These are phyloP conservation scores for Chloroceryle amazona DNA, from an alignment of 2,797 vertebrate species.

Conservation along the genomic window DNA sequence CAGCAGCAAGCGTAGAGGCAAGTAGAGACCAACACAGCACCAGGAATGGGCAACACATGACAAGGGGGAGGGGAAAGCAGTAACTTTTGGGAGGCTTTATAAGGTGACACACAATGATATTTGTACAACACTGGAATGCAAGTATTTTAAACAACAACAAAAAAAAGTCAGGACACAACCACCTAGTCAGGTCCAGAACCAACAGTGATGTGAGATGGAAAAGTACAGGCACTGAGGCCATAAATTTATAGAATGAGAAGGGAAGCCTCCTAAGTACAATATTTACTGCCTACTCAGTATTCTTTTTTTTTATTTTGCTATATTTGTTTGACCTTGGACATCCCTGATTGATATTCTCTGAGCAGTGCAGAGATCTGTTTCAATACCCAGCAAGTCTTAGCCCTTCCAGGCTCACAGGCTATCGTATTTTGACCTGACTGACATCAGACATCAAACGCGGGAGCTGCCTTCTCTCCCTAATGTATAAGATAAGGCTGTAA, in stretches of 20 bases:
- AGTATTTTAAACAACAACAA: not conserved
- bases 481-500: conserved; percentile 18
- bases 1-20: not conserved
- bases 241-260: conserved; percentile 47
- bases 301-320: conserved; percentile 39
- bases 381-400: not conserved
- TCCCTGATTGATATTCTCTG: conserved; percentile 29
- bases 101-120: not conserved
- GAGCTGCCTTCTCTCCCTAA: not conserved
- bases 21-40: not conserved
- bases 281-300: conserved; percentile 64
- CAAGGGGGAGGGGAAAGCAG: not conserved
- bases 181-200: not conserved
- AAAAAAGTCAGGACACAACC: not conserved
- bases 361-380: not conserved
- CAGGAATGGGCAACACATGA: not conserved
- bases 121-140: not conserved
- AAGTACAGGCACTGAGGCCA: not conserved
- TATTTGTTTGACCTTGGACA: conserved; percentile 56
- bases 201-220: not conserved
- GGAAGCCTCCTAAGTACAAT: conserved; percentile 34
- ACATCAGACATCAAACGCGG: not conserved
- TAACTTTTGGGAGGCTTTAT: not conserved
- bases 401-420: not conserved
- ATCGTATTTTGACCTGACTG: not conserved